These are phyloP conservation scores for Nothobranchius kuhntae DNA, from an alignment of 2,113 vertebrate species.

Conservation along the genomic window DNA sequence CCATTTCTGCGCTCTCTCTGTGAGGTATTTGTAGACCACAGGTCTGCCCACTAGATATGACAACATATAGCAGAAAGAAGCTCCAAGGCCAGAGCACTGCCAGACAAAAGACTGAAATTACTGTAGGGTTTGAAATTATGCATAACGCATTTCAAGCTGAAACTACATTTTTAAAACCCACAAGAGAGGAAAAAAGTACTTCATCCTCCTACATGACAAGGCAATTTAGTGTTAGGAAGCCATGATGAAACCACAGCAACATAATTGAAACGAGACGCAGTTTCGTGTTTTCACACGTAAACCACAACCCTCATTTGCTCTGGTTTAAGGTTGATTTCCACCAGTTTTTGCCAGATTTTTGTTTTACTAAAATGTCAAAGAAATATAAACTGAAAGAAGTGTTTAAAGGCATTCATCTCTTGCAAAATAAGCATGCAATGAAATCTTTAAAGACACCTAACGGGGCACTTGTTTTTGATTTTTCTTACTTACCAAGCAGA, in stretches of 20 bases:
- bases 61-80: slow-evolving; percentile 97
- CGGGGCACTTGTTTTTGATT: too few species aligned
- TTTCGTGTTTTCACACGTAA: slow-evolving; percentile 9
- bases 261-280: not conserved
- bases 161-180: too few species aligned
- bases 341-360: too few species aligned
- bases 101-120: slow-evolving; percentile 17
- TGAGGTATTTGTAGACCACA: slow-evolving; percentile 95
- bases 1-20: slow-evolving; percentile 94
- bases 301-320: not conserved
- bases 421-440: not conserved
- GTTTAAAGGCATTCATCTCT: not conserved
- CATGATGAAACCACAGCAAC: not conserved
- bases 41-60: slow-evolving; percentile 97
- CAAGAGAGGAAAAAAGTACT: not conserved
- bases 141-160: too few species aligned
- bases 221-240: not conserved
- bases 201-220: not conserved
- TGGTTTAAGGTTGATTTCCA: too few species aligned
- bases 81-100: slow-evolving; percentile 96
- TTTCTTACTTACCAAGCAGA: slow-evolving; percentile 91
- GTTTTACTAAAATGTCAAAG: too few species aligned
- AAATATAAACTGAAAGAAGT: not conserved
- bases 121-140: too few species aligned
- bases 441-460: not conserved